phyloP scores from a whole-genome alignment of 2,888 invertebrate genomes.

The Ferrisia virgata region DNA sequence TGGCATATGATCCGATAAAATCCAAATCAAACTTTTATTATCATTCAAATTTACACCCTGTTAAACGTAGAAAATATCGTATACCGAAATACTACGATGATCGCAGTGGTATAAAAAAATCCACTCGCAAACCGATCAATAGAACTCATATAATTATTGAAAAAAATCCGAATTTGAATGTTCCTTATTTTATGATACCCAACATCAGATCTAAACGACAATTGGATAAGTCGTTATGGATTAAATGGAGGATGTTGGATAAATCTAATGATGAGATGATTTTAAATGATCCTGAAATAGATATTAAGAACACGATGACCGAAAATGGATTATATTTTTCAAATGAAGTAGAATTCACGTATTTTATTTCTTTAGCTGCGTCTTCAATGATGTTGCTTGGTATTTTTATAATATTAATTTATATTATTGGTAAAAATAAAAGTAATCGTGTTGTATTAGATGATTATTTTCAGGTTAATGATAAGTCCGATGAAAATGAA shows the following conservation, averaged over 20 bases:
- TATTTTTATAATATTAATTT: not conserved
- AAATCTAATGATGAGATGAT: not conserved
- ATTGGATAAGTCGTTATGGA: not conserved
- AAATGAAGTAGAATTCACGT: not conserved
- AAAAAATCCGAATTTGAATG: not conserved
- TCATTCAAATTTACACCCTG: not conserved
- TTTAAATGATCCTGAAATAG: not conserved
- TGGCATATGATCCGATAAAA: not conserved
- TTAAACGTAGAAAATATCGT: not conserved
- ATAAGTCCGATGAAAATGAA: not conserved
- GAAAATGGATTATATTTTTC: not conserved
- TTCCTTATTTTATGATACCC: not conserved
- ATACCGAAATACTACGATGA: not conserved
- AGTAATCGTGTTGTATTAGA: not conserved
- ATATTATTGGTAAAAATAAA: not conserved
- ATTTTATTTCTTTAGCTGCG: not conserved
- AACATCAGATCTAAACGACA: not conserved
- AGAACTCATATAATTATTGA: not conserved
- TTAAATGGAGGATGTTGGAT: no score
- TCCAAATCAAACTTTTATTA: not conserved
- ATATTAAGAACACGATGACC: not conserved
- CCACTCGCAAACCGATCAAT: not conserved
- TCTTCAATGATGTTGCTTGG: not conserved
- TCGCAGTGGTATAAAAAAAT: not conserved
- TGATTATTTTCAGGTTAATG: not conserved